Evolutionary conservation across 2,888 invertebrate genomes (phyloP), one percentile per base, ranked within the genome.

Genomic region (Polyommatus icarus): DNA sequence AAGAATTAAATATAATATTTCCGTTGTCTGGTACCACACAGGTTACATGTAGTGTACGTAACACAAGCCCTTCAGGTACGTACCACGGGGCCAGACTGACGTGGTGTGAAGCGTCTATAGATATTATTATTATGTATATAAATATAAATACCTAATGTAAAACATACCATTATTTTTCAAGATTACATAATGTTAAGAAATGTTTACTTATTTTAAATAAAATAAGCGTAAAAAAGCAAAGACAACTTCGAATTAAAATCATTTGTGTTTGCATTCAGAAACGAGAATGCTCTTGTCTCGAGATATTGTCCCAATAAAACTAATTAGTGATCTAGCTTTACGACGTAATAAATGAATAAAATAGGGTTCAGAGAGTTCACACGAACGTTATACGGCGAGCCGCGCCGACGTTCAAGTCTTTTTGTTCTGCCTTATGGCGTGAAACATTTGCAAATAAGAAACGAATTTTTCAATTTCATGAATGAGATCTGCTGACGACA

Each of bases 251-350:
- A 18, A 67, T 67, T 61, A 61, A 73, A 75, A 72, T 40, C 29
- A 67, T 54, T 75, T 50, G 75, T 75, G 54, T 75, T 75, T 75
- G 50, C 15, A 78, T 82, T 79, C 78, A 84, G 84, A 83, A 81
- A 82, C 81, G 83, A 81, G 81, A 83, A 82, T 84, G 46, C 73
- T 84, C 84, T 87, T 87, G 87, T 86, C 87, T 85, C 81, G 83
- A 85, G 87, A 89, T 89, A 88, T 88, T 89, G 90, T 84, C 81
- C 80, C 85, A 87, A 89, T 91, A 91, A 90, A 92, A 87, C 89
- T 91, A 91, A 93, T 92, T 91, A 93, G 90, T 88, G 88, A 92
- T 90, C 87, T 87, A 89, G 84, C 87, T 92, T 91, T 93, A 93
- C 85, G 87, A 86, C 80, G 84, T 84, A 80, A 85, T 92, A 93